Base-by-base conservation (phyloP, 2,797 vertebrate species). In the Mastacembelus armatus region DNA sequence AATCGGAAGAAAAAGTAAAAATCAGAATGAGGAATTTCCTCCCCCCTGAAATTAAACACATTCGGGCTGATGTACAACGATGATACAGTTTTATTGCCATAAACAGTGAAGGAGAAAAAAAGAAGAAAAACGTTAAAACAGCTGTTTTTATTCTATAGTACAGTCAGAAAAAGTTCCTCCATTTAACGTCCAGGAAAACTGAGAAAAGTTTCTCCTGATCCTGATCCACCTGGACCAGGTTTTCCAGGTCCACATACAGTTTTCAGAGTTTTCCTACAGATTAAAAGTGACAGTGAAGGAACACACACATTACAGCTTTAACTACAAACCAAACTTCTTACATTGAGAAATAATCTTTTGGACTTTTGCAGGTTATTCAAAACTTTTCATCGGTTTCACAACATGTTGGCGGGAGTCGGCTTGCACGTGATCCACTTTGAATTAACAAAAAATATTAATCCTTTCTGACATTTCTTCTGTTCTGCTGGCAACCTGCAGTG, bases 51-150 rank as follows among this genome's bases (percentile, higher is more conserved):
- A 83, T 67, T 56, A 77, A 77, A 90, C 78, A 89, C 82, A 85
- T 81, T 84, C 55, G 66, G 73, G 68, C 71, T 78, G 82, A 85
- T 77, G 85, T 82, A 86, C 74, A 85, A 90, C 78, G 86, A 88
- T 39, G 57, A 59, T 59, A 85, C 90, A 85, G 66, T 85, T 94
- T 94, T 94, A 94, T 94, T 94, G 93, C 93, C 91, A 90, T 92
- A 84, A 92, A 91, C 91, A 86, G 86, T 92, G 88, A 86, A 89
- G 80, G 88, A 88, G 88, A 91, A 83, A 66, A 86, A 88, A 85
- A 74, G 7, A 63, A 35, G 33, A 51, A 71, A 85, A 86, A 80
- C n/a, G 62, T 77, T 81, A 69, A 85, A 92, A 91, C 88, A 89
- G 88, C 82, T 55, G 75, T 71, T 90, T 78, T 72, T 85, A 44